A percentile compares a stretch with the other conserved stretches of the same genome.
These are phyloP conservation scores for Drosophila punjabiensis DNA, from an alignment of 1,140 invertebrate species.

Conservation along the genomic window DNA sequence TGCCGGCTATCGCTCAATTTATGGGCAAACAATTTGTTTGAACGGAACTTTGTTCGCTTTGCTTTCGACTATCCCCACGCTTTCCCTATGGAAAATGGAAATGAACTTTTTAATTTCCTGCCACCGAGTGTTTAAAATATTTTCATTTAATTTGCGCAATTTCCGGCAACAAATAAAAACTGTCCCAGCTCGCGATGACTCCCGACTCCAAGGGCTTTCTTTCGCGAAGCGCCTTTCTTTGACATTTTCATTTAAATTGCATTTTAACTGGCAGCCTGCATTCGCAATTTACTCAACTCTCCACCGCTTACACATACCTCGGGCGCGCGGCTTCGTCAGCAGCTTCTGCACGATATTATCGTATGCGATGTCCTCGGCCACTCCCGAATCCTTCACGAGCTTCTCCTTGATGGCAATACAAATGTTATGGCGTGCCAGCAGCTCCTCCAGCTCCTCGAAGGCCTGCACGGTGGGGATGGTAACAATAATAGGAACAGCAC, in stretches of 20 bases:
- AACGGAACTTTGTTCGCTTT: conserved; percentile 12
- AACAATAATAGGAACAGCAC: conserved; percentile 23
- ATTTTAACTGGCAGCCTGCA: conserved; percentile 30
- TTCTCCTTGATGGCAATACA: conserved; percentile 98
- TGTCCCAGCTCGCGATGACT: conserved; percentile 7
- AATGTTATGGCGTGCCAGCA: conserved; percentile 92
- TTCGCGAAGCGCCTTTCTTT: conserved; percentile 16
- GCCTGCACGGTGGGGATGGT: conserved; percentile 88
- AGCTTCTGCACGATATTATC: conserved; percentile 94
- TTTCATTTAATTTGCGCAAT: conserved; percentile 61
- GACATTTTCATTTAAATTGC: conserved; percentile 61
- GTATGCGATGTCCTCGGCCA: conserved; percentile 94
- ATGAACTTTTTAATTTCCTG: conserved; percentile 51
- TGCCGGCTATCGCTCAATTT: conserved; percentile 21
- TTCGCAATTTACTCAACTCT: conserved; percentile 15
- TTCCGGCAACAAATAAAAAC: conserved; percentile 32
- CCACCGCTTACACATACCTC: conserved; percentile 89
- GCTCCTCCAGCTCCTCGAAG: conserved; percentile 95
- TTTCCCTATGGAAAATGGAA: neutral
- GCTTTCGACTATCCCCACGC: neutral
- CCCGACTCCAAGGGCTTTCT: conserved; percentile 14
- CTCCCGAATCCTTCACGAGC: conserved; percentile 97
- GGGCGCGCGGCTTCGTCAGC: conserved; percentile 92
- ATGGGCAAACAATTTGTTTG: conserved; percentile 33
- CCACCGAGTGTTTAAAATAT: conserved; percentile 43